These are phyloP conservation scores for Corythaeola cristata DNA, from an alignment of 2,113 vertebrate genomes.

Conservation along the genomic window DNA sequence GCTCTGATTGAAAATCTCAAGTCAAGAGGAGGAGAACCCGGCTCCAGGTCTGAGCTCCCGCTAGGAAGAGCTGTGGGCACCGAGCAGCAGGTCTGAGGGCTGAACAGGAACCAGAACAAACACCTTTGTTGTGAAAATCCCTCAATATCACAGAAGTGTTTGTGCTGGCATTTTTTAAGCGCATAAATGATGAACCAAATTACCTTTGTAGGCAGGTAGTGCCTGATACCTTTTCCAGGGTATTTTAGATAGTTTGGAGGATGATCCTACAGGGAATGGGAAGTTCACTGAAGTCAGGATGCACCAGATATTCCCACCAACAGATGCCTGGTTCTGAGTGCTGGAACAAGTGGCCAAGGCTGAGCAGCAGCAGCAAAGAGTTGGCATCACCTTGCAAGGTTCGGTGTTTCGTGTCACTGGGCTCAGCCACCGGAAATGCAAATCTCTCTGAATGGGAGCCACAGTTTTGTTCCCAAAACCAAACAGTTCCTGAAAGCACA, in stretches of 20 bases:
- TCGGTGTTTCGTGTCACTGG: rapidly evolving
- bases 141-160: background rate
- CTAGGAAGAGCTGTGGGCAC: background rate
- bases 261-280: background rate
- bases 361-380: background rate
- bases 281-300: background rate
- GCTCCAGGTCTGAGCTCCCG: background rate
- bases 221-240: background rate
- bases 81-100: background rate
- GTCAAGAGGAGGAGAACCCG: background rate
- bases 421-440: background rate
- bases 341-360: background rate
- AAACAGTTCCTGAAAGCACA: background rate
- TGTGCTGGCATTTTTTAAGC: background rate
- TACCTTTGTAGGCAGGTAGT: background rate
- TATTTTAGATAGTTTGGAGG: background rate
- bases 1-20: slow-evolving; percentile 35
- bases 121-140: background rate
- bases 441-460: background rate
- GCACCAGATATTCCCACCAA: background rate
- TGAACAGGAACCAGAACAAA: background rate
- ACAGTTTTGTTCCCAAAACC: background rate
- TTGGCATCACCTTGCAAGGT: background rate
- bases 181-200: background rate
- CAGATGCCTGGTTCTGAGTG: background rate